Evolutionary conservation across 2,888 invertebrate genomes (phyloP), one percentile per base, ranked within the genome.

Genomic region (Erebia aethiops): DNA sequence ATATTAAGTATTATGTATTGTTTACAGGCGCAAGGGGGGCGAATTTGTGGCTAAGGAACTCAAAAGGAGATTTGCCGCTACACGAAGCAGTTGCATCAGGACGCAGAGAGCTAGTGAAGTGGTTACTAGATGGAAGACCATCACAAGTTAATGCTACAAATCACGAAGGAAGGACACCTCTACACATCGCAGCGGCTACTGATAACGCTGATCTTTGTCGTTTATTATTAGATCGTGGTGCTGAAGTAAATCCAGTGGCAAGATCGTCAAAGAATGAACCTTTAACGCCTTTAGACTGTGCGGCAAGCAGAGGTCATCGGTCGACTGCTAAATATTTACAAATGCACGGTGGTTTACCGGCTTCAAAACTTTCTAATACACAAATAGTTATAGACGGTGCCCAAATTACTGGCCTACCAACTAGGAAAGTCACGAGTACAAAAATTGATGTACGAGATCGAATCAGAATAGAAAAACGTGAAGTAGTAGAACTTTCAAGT

Each of bases 1-100:
- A 3, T 43, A 18, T 46, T 16, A 1, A 41, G 18, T 18, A 41
- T 62, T 18, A 3, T 41, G 16, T 60, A 18, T 70, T 54, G 52
- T 41, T 65, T 64, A 43, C 41, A 93, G 93, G 93, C 64, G 89
- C 92, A 56, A 86, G 89, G 79, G 97, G 97, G 21, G 98, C 98
- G 0, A 98, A 99, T 85, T 93, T 99, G 61, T 99, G 99, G 97
- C 91, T 98, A 69, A 94, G 97, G 75, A 99, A 99, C 84, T 97
- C 98, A 1, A 96, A 98, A 83, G 99, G 99, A 0, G 99, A 99
- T 86, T 94, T 98, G 70, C 98, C 99, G 0, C 93, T 99, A 35
- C 99, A 99, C 85, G 99, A 99, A 90, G 99, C 99, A 0, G 97
- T 99, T 0, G 96, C 97, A 57, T 98, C 98, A 0, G 98, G 99